Base-by-base conservation (phyloP, 2,888 invertebrate genomes). In the Lithophane ornitopus region DNA sequence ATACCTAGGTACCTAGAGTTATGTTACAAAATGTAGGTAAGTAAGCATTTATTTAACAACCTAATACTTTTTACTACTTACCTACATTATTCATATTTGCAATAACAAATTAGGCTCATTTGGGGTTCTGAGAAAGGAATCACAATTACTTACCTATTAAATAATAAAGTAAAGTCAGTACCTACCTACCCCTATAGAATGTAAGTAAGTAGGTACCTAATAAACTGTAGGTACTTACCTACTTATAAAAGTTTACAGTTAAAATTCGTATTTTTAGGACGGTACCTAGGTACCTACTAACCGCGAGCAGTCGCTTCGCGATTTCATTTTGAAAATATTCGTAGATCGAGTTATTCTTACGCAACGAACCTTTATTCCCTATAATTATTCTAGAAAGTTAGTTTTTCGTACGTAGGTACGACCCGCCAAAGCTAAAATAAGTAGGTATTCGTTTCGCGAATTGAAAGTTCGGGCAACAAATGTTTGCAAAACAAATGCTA, bases 81-180 rank as follows among this genome's bases (percentile, higher is more conserved):
- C 0, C 6, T 19, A 58, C 34, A 72, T 62, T 59, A 49, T 19
- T n/a, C n/a, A n/a, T n/a, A n/a, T n/a, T n/a, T n/a, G n/a, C 39
- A 63, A 14, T 41, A 69, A 56, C 26, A 44, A 46, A 7, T 70
- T 22, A 39, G 1, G 6, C 63, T 41, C 1, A 65, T 59, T 69
- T 58, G 70, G 73, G 73, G 70, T 81, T 58, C 41, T 73, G n/a
- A 62, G 9, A 56, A 52, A 70, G 70, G 61, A 70, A 77, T 61
- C 62, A 66, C 68, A 16, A 46, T 46, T 46, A 34, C 34, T 46
- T 46, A 34, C 34, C 34, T 34, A 46, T 52, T 54, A 28, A 28
- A n/a, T 44, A 56, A 11, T 67, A 16, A 26, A 67, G n/a, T 41
- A n/a, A n/a, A n/a, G n/a, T n/a, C n/a, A n/a, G n/a, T n/a, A n/a